Conservation (phyloP, 1,140 invertebrate genomes). For the Gerris buenoi region DNA sequence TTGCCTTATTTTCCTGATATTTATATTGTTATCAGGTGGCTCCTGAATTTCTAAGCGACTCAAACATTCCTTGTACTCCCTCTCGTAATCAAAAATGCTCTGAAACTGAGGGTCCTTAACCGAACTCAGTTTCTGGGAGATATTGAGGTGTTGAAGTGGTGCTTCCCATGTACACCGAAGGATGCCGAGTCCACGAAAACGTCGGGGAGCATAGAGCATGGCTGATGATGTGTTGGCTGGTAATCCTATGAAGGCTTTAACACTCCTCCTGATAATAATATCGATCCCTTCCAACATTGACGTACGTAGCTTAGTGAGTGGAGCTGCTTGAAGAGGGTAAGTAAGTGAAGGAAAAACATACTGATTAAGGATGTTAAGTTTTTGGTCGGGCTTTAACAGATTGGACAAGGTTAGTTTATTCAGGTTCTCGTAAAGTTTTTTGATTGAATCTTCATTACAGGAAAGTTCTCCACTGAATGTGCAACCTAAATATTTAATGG, state of each 20-base stretch:
- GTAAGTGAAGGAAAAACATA: background rate
- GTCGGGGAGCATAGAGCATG: background rate
- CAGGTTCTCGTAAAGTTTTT: background rate
- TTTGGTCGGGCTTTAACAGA: background rate
- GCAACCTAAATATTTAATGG: background rate
- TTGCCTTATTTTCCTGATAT: background rate
- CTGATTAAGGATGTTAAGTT: background rate
- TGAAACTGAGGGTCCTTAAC: background rate
- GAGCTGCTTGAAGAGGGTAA: background rate
- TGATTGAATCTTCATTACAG: background rate
- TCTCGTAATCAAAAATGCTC: background rate
- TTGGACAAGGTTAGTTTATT: background rate
- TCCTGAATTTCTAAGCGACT: constrained; percentile 25
- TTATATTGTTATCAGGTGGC: background rate
- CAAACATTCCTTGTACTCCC: constrained; percentile 41
- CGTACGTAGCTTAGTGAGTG: background rate
- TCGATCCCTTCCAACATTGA: background rate
- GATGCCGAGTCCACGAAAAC: background rate
- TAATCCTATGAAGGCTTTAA: background rate
- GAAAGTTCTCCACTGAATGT: background rate
- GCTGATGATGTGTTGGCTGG: background rate
- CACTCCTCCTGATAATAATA: background rate
- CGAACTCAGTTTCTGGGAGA: background rate
- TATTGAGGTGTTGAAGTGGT: background rate
- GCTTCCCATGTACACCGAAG: background rate